Evolutionary conservation across 2,888 invertebrate species (phyloP), one percentile per base, ranked within the genome.

Genomic region (Trichopoda pennipes): DNA sequence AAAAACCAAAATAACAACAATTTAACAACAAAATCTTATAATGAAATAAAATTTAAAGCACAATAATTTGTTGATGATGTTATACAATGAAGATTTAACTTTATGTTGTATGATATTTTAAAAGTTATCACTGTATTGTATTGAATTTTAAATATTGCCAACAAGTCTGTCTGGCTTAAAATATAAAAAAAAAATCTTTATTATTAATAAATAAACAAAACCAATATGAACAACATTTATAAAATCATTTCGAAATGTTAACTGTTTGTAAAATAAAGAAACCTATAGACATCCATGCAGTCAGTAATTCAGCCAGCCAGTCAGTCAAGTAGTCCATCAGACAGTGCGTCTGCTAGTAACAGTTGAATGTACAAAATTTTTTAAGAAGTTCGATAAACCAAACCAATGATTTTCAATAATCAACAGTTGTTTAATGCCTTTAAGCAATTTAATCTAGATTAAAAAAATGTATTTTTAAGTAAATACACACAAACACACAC

Each of bases 341-440:
- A 53, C 58, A 66, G 9, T 32, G 23, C 28, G 72, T 64, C 58
- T 72, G 42, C 14, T 16, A 66, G 66, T 19, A 72, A 42, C n/a
- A 44, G n/a, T 23, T 21, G 49, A 42, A 44, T 44, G 32, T 28
- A 44, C 28, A 44, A 44, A 77, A 64, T 53, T 75, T 72, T 66
- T 76, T 76, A 73, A 78, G 47, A 73, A 81, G 73, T 81, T 73
- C 77, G 77, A 81, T 74, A 81, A 81, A 78, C 73, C 49, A 77
- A 77, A 73, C 63, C 68, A 76, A 79, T 79, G 79, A 79, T 79
- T 82, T 84, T 81, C 66, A 81, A 81, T 83, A 84, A 81, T 83
- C 60, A 84, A 85, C 81, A 80, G 81, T 85, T 73, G 17, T 80
- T 77, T 72, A 53, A 58, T 70, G 81, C 81, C 81, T 19, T 72